phyloP scores from a whole-genome alignment of 2,797 vertebrate species.

The Lepilemur ruficaudatus region DNA sequence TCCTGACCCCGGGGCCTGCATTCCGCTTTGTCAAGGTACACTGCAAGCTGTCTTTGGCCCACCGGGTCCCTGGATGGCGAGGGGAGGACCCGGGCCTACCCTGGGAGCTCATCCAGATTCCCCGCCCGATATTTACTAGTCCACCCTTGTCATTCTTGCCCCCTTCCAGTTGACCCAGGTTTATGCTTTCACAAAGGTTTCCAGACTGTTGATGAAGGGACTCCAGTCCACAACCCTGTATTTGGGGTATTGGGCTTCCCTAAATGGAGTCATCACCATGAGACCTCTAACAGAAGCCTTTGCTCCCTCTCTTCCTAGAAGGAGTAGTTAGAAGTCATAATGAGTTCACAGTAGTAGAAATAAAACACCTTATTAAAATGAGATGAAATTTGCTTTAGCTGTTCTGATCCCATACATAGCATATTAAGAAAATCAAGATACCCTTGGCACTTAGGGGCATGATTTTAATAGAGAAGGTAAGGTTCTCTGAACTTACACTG shows the following conservation, averaged over 20 bases:
- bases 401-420: background rate
- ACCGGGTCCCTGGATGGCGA: background rate
- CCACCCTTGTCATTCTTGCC: background rate
- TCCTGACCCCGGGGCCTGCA: constrained; percentile 90
- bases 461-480: background rate
- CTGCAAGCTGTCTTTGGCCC: background rate
- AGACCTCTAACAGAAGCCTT: background rate
- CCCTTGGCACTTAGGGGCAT: background rate
- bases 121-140: background rate
- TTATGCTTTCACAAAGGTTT: background rate
- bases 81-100: no score
- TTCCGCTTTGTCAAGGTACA: constrained; percentile 97
- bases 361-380: background rate
- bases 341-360: background rate
- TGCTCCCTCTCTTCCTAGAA: background rate
- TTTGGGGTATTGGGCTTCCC: background rate
- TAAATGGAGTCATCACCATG: background rate
- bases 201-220: background rate
- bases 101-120: background rate
- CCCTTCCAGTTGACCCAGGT: background rate
- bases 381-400: background rate
- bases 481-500: background rate
- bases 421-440: background rate
- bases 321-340: background rate
- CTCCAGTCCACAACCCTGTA: no score